Conservation (phyloP, 2,797 vertebrate species). For the Helostoma temminkii region DNA sequence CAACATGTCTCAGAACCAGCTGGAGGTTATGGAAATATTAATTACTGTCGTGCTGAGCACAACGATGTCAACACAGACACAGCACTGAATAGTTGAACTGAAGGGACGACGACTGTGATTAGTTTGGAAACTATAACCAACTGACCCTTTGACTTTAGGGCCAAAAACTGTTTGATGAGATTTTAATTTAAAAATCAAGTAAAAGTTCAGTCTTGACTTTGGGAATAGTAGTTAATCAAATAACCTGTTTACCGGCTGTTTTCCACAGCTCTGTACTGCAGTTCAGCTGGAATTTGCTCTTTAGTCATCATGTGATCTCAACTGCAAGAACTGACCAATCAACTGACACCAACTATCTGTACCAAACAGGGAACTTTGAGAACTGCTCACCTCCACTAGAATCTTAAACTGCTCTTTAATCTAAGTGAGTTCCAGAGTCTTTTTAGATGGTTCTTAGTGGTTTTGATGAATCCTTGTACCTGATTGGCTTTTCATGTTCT, state of each 20-base stretch:
- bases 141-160: neutral
- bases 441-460: neutral
- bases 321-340: neutral
- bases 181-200: too few relatives aligned
- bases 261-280: neutral
- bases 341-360: neutral
- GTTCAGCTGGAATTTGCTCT: neutral
- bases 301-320: neutral
- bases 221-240: neutral
- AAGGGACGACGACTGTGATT: neutral
- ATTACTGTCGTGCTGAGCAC: conserved; percentile 16
- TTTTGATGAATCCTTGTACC: too few relatives aligned
- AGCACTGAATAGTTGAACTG: neutral
- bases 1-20: conserved; percentile 18
- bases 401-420: neutral
- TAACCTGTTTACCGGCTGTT: neutral
- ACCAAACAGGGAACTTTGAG: too few relatives aligned
- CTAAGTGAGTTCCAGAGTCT: neutral
- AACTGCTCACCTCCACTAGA: neutral
- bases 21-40: conserved; percentile 16
- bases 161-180: neutral
- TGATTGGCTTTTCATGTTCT: too few relatives aligned
- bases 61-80: conserved; percentile 18
- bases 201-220: neutral
- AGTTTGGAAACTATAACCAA: neutral